A percentile compares a stretch with the other conserved stretches of the same genome.
These are phyloP conservation scores for Halisarca cf. caerulea DNA, from an alignment of 37 sponge, comb jelly and placozoan genomes.

Conservation along the genomic window DNA sequence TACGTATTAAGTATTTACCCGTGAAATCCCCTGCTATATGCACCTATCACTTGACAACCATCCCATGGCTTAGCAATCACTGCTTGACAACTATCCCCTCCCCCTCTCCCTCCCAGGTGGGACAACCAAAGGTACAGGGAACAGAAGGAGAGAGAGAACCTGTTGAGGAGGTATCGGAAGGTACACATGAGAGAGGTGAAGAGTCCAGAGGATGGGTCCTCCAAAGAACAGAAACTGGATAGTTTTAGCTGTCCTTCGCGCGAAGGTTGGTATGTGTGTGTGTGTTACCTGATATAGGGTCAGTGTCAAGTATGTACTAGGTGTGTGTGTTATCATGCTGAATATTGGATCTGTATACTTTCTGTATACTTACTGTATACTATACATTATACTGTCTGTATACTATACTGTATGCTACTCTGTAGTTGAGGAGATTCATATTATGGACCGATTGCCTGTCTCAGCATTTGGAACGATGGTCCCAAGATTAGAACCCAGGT, in stretches of 20 bases:
- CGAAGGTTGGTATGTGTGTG: background rate
- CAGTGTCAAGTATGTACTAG: background rate
- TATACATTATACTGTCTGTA: no score
- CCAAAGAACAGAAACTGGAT: background rate
- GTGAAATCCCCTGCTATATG: background rate
- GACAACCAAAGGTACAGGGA: slow-evolving; percentile 15
- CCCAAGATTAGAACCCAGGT: slow-evolving; percentile 8
- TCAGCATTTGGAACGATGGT: slow-evolving; percentile 24
- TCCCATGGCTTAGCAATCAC: no score
- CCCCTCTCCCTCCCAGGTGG: background rate
- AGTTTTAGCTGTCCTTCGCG: background rate
- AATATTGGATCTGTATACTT: background rate
- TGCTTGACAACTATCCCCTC: background rate
- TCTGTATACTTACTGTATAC: background rate
- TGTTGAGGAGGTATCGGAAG: background rate
- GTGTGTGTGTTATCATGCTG: background rate
- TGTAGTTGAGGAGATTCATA: background rate
- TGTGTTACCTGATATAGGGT: background rate
- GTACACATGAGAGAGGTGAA: background rate
- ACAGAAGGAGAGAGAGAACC: background rate
- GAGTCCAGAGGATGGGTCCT: background rate
- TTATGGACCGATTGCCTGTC: background rate
- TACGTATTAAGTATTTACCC: no score
- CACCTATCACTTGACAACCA: background rate
- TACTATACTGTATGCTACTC: background rate